phyloP scores from a whole-genome alignment of 1,140 invertebrate species.

The Brachionus koreanus region DNA sequence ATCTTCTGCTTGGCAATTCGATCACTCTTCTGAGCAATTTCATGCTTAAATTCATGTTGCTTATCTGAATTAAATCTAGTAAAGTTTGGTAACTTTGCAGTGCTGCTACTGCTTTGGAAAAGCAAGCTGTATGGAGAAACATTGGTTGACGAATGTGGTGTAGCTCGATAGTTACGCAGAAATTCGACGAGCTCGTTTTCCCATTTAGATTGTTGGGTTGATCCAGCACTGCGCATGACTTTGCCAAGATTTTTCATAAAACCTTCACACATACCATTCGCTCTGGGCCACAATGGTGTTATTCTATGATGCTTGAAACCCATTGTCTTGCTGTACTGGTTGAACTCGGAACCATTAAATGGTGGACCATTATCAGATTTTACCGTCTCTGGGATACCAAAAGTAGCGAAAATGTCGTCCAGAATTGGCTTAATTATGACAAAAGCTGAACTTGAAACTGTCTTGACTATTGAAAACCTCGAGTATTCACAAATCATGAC shows the following conservation, averaged over 20 bases:
- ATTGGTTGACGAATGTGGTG: neutral
- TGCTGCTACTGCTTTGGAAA: neutral
- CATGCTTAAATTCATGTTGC: neutral
- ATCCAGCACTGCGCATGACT: neutral
- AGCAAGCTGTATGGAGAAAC: neutral
- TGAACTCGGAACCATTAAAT: conserved; percentile 46
- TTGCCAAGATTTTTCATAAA: neutral
- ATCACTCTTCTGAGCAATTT: neutral
- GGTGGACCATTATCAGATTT: conserved; percentile 48
- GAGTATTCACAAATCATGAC: neutral
- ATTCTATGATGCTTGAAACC: neutral
- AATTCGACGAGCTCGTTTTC: neutral
- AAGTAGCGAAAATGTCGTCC: conserved; percentile 47
- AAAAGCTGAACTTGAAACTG: neutral
- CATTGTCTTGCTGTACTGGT: conserved; percentile 39
- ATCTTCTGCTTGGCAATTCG: neutral
- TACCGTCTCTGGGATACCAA: too few species aligned
- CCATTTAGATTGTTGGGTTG: neutral
- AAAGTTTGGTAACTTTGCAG: neutral
- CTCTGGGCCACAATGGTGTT: neutral
- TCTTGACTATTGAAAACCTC: too few species aligned
- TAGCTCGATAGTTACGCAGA: neutral
- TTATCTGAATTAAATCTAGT: neutral
- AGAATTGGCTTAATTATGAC: conserved; percentile 12
- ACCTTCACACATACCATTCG: neutral